Conservation (phyloP, 2,797 vertebrate species). For the Oreochromis mossambicus region DNA sequence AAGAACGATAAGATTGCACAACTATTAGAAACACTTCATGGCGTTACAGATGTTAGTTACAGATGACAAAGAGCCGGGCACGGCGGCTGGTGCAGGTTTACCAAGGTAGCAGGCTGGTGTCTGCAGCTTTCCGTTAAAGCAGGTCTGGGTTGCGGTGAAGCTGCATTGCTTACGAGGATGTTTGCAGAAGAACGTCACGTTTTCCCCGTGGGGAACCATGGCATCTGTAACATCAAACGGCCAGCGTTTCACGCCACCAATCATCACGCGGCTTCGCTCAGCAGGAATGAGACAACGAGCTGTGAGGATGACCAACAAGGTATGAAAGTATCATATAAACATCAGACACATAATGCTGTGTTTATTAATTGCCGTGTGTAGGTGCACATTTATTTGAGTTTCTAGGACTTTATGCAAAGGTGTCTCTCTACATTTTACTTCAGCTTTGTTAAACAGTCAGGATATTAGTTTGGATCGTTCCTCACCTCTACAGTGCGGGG, state of each 20-base stretch:
- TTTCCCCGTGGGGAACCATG: conserved; percentile 77
- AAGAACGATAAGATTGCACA: conserved; percentile 1
- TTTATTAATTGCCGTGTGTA: background rate
- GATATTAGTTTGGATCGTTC: background rate
- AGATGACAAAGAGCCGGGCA: background rate
- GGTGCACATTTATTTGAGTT: background rate
- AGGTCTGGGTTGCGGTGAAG: conserved; percentile 63
- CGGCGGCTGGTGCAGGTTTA: conserved; percentile 28
- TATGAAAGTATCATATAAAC: background rate
- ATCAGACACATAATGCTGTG: background rate
- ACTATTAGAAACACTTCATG: background rate
- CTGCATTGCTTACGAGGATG: conserved; percentile 75
- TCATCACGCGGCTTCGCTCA: conserved; percentile 76
- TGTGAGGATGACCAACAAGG: conserved; percentile 23
- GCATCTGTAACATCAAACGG: conserved; percentile 77
- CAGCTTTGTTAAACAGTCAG: background rate
- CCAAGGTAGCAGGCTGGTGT: conserved; percentile 80
- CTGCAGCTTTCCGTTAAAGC: conserved; percentile 75
- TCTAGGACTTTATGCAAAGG: background rate
- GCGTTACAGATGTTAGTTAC: background rate
- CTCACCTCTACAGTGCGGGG: conserved; percentile 78
- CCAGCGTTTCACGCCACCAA: conserved; percentile 79
- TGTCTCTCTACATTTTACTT: background rate
- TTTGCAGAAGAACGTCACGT: conserved; percentile 81
- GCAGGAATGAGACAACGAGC: conserved; percentile 79